Percentiles rank a stretch among this genome's conserved stretches.
These are phyloP conservation scores for Drosophila borealis DNA, from an alignment of 2,888 invertebrate species.

Conservation along the genomic window DNA sequence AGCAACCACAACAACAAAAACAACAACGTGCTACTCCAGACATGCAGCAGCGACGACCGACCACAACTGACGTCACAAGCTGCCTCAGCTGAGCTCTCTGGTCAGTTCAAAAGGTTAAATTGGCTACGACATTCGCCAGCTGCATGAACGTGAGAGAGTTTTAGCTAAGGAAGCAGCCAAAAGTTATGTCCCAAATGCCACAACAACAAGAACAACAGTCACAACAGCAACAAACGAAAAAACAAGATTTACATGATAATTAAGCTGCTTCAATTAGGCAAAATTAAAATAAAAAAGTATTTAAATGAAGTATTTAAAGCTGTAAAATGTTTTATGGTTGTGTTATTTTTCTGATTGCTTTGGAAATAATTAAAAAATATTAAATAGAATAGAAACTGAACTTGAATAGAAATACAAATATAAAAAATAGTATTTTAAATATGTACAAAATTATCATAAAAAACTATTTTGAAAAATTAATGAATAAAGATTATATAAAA, in stretches of 20 bases:
- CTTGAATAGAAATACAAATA: too few species aligned
- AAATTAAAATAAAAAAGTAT: too few species aligned
- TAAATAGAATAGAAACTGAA: too few species aligned
- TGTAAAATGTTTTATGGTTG: not conserved
- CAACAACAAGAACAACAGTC: slow-evolving; percentile 1
- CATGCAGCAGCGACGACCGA: slow-evolving; percentile 40
- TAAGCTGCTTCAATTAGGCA: slow-evolving; percentile 7
- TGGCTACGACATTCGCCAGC: slow-evolving; percentile 46
- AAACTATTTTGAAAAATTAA: too few species aligned
- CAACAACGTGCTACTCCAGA: slow-evolving; percentile 32
- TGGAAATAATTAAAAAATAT: too few species aligned
- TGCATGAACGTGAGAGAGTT: slow-evolving; percentile 74
- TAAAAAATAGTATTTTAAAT: too few species aligned
- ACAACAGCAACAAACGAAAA: slow-evolving; percentile 5
- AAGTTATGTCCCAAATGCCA: slow-evolving; percentile 15
- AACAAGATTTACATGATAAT: slow-evolving; percentile 37
- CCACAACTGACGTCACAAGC: slow-evolving; percentile 66
- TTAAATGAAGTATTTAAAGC: not conserved
- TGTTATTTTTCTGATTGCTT: too few species aligned
- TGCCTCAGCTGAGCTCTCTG: slow-evolving; percentile 40
- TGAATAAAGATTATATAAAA: too few species aligned
- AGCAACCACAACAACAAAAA: slow-evolving; percentile 29
- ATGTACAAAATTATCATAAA: too few species aligned
- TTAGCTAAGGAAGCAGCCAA: slow-evolving; percentile 11
- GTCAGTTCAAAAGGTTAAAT: slow-evolving; percentile 76